A percentile compares a stretch with the other conserved stretches of the same genome.
These are phyloP conservation scores for Melanophora roralis DNA, from an alignment of 2,888 invertebrate species.

Conservation along the genomic window DNA sequence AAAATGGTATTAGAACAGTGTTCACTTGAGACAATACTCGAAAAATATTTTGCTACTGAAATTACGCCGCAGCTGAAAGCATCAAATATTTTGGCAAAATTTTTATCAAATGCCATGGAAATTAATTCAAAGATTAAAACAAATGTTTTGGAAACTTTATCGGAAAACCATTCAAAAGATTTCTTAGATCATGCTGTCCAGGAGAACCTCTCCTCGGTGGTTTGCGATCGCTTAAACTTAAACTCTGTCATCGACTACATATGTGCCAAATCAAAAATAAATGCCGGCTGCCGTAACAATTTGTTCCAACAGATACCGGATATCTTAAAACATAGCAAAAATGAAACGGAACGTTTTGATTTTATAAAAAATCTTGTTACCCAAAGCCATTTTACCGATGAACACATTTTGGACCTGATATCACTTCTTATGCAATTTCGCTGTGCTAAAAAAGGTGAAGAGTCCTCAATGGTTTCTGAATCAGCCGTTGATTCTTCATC, in stretches of 20 bases:
- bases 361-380: slow-evolving; percentile 69
- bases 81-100: slow-evolving; percentile 68
- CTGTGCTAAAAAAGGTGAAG: slow-evolving; percentile 54
- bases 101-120: slow-evolving; percentile 72
- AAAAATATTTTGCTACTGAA: slow-evolving; percentile 69
- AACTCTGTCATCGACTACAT: slow-evolving; percentile 74
- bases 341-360: slow-evolving; percentile 68
- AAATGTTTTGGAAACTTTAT: slow-evolving; percentile 73
- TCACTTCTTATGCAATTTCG: slow-evolving; percentile 68
- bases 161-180: slow-evolving; percentile 76
- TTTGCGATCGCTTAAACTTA: slow-evolving; percentile 76
- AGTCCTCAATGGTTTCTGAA: slow-evolving; percentile 70
- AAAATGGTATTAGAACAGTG: slow-evolving; percentile 58
- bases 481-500: slow-evolving; percentile 75
- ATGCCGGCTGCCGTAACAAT: slow-evolving; percentile 69
- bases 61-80: slow-evolving; percentile 65
- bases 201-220: slow-evolving; percentile 75
- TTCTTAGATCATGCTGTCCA: slow-evolving; percentile 76
- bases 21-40: slow-evolving; percentile 66
- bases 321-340: slow-evolving; percentile 69
- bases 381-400: slow-evolving; percentile 67
- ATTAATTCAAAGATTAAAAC: slow-evolving; percentile 70
- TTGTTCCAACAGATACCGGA: slow-evolving; percentile 71
- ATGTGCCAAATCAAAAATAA: slow-evolving; percentile 74
- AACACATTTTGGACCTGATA: slow-evolving; percentile 71